Evolutionary conservation across 2,113 vertebrate genomes (phyloP).

Genomic region (Micromys minutus): DNA sequence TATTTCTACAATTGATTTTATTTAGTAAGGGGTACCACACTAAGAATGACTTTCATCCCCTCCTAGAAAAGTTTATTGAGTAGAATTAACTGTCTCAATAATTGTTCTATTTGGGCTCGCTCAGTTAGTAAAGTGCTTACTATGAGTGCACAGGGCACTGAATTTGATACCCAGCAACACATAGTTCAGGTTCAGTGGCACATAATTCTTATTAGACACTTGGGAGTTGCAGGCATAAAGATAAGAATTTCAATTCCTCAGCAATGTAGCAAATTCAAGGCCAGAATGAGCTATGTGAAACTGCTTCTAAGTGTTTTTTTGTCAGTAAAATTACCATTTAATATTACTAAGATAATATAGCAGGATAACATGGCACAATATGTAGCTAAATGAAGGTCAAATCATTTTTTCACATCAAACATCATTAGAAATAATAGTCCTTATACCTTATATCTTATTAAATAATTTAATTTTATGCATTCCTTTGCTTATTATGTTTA

Average conservation of each 20-base stretch:
- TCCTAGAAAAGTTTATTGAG: background rate
- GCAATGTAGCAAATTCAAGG: too few relatives aligned
- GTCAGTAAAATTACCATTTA: background rate
- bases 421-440: background rate
- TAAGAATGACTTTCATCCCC: background rate
- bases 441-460: background rate
- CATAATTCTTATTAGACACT: background rate
- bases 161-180: background rate
- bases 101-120: background rate
- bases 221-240: background rate
- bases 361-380: background rate
- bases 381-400: background rate
- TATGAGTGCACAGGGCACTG: background rate
- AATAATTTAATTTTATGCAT: background rate
- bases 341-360: background rate
- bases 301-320: background rate
- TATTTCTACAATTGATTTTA: background rate
- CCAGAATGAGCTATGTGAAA: background rate
- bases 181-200: background rate
- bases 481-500: background rate
- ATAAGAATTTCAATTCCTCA: background rate
- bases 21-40: background rate
- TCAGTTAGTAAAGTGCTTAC: background rate
- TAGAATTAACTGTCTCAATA: background rate
- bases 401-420: background rate